Evolutionary conservation across 2,888 invertebrate species (phyloP).

Genomic region (Thymelicus sylvestris): DNA sequence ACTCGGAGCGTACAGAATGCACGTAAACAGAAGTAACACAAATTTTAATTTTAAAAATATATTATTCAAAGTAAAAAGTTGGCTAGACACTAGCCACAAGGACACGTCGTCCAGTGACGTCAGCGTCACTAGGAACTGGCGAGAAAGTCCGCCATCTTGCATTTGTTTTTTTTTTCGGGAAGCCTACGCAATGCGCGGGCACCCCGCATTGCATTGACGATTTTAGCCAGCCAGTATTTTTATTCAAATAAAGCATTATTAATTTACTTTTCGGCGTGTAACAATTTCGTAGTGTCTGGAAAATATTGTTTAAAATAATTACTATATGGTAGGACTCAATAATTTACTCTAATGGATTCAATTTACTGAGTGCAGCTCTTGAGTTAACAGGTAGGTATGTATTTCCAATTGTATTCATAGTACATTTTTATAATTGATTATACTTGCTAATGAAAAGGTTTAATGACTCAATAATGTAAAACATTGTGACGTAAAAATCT

Average conservation of each 20-base stretch:
- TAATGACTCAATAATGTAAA: background rate
- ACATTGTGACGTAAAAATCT: background rate
- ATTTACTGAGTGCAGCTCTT: conserved; percentile 8
- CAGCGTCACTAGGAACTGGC: conserved; percentile 79
- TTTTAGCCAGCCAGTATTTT: conserved; percentile 32
- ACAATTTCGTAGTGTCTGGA: background rate
- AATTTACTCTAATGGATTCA: background rate
- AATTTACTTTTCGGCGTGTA: background rate
- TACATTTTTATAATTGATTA: conserved; percentile 3
- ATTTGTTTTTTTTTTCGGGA: conserved; percentile 77
- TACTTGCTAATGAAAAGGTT: background rate
- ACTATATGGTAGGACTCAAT: background rate
- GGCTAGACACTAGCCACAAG: conserved; percentile 70
- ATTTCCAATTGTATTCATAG: conserved; percentile 1
- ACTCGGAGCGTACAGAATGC: conserved; percentile 28
- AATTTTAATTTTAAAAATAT: conserved; percentile 34
- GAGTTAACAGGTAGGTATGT: conserved; percentile 14
- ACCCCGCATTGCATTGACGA: conserved; percentile 45
- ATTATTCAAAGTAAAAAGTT: conserved; percentile 53
- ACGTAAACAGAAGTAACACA: conserved; percentile 43
- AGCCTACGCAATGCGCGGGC: conserved; percentile 78
- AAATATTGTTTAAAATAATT: conserved; percentile 4
- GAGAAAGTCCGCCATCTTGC: conserved; percentile 83
- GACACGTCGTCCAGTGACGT: conserved; percentile 82
- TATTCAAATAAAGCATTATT: background rate